Base-by-base conservation (phyloP, 2,113 vertebrate species). In the Aspiorhynchus laticeps region DNA sequence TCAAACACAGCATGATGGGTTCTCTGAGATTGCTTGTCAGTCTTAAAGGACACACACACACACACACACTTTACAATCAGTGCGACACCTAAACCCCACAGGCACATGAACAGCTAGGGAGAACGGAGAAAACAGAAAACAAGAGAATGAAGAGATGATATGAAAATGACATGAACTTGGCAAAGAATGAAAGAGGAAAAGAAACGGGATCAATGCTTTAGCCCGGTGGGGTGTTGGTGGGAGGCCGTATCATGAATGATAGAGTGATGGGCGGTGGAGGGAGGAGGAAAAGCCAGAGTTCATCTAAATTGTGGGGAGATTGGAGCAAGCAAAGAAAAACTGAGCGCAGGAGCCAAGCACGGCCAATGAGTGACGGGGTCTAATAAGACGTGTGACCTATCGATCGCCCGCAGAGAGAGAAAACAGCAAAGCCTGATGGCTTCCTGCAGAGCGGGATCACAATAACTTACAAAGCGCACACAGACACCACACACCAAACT, bases 241-340 rank as follows among this genome's bases (percentile, higher is more conserved):
- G 85, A 80, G 56, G 51, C 10, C 28, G 17, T 21, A 53, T 31
- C 80, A 88, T 86, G 84, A 90, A 91, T 91, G 89, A 78, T 74
- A 82, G 73, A 88, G 87, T 88, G 91, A 91, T 86, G 88, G 88
- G 90, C n/a, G 91, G 88, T 86, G 11, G 86, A 88, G 87, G 89
- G 91, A 89, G 26, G 28, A 87, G 46, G 75, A 76, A 59, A 77
- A 51, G 24, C 67, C 12, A 59, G 43, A 69, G 63, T 38, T 77
- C 10, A 80, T 78, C 48, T 77, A 85, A 83, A 73, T 69, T 73
- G 84, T 56, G 56, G 38, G 75, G 26, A 83, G 46, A 85, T 75
- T 74, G 75, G 28, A 36, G n/a, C 48, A 71, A 88, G 76, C 80
- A 7, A 78, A 28, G 53, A 82, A 33, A 36, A 73, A 83, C 78